Percentiles rank a stretch among this genome's conserved stretches.
These are phyloP conservation scores for Cabera pusaria DNA, from an alignment of 2,888 invertebrate genomes.

Conservation along the genomic window DNA sequence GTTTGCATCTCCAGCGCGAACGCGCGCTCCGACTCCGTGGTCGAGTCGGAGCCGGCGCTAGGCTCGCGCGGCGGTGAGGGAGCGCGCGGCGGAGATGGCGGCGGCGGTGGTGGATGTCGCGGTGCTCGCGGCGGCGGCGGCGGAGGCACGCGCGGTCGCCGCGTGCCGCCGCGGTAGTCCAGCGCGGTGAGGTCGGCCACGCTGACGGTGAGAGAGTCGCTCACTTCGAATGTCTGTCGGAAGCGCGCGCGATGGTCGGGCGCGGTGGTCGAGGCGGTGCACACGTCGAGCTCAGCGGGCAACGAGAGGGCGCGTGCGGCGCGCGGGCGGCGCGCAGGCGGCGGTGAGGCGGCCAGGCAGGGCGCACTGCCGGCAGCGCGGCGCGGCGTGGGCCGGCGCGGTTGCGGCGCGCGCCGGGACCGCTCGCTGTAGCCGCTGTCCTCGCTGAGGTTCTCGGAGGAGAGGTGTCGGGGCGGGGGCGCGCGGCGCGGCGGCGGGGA, in stretches of 20 bases:
- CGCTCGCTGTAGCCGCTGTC: constrained; percentile 90
- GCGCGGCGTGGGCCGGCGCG: constrained; percentile 57
- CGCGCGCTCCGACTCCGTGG: constrained; percentile 73
- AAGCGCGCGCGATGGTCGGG: constrained; percentile 64
- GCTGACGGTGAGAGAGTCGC: constrained; percentile 82
- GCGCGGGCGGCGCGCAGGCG: constrained; percentile 61
- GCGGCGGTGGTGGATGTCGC: constrained; percentile 44
- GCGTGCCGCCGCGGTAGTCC: constrained; percentile 76
- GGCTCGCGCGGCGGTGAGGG: constrained; percentile 63
- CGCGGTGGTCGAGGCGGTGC: constrained; percentile 68
- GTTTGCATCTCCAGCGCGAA: constrained; percentile 76
- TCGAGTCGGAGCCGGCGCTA: constrained; percentile 74
- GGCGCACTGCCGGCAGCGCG: constrained; percentile 69
- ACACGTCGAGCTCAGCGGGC: constrained; percentile 87
- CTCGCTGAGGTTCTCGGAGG: constrained; percentile 91
- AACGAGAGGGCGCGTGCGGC: constrained; percentile 78
- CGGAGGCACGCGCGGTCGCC: constrained; percentile 66
- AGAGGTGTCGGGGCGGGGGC: constrained; percentile 79
- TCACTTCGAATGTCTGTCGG: constrained; percentile 73
- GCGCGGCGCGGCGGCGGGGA: constrained; percentile 63
- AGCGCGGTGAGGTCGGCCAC: constrained; percentile 85
- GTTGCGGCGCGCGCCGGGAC: constrained; percentile 61
- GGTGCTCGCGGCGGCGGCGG: constrained; percentile 59
- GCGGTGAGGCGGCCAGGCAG: constrained; percentile 59
- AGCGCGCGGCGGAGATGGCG: constrained; percentile 54